phyloP scores from a whole-genome alignment of 2,797 vertebrate species.

The Galago senegalensis region DNA sequence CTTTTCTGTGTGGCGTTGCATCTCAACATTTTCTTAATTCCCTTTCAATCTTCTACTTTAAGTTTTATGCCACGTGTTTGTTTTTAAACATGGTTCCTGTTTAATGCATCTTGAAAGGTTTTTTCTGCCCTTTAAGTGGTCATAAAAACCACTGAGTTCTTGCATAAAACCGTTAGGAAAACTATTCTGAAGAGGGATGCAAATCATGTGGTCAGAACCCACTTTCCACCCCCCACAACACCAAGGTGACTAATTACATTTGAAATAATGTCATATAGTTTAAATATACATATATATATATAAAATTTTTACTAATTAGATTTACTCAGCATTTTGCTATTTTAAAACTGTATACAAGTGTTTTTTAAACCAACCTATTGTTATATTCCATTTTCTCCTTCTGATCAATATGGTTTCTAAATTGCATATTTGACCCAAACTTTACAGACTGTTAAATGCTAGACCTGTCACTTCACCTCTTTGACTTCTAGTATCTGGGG shows the following conservation, averaged over 20 bases:
- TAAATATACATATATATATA: background rate
- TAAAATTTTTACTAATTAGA: background rate
- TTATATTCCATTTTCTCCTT: background rate
- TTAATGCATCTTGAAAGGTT: constrained; percentile 61
- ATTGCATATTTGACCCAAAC: background rate
- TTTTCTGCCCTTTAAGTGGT: background rate
- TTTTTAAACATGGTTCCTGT: background rate
- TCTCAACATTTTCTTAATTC: background rate
- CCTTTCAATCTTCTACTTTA: background rate
- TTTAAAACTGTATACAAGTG: background rate
- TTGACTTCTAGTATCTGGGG: background rate
- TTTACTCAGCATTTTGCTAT: background rate
- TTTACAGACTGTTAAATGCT: background rate
- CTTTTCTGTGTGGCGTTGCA: background rate
- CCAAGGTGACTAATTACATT: background rate
- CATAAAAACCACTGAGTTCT: constrained; percentile 43
- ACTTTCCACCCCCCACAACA: background rate
- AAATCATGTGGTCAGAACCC: background rate
- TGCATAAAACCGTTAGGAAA: constrained; percentile 38
- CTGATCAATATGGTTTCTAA: background rate
- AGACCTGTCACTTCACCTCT: background rate
- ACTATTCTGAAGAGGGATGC: background rate
- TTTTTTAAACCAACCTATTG: constrained; percentile 19
- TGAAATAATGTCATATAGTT: constrained; percentile 10
- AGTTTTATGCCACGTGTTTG: constrained; percentile 20